These are phyloP conservation scores for Indri indri DNA, from an alignment of 2,113 vertebrate species.

Conservation along the genomic window DNA sequence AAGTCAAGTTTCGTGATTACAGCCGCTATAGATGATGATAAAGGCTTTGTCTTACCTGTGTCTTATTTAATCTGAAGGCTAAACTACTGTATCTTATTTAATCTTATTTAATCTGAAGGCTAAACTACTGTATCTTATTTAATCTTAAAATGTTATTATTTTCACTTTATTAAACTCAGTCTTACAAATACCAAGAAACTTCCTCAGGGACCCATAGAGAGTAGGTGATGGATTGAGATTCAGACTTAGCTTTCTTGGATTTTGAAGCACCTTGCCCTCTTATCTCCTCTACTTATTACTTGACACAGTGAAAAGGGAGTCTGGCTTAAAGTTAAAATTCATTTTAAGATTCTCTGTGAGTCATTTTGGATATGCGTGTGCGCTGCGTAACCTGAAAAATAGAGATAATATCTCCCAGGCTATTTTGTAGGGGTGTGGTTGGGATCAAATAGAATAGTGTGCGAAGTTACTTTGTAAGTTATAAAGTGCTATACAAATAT, in stretches of 20 bases:
- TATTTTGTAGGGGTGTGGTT: background rate
- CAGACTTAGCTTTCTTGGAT: background rate
- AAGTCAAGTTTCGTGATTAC: background rate
- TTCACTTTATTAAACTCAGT: background rate
- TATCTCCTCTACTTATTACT: background rate
- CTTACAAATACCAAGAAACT: background rate
- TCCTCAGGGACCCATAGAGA: background rate
- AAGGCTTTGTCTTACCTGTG: background rate
- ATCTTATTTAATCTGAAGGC: background rate
- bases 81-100: background rate
- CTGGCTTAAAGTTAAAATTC: slow-evolving; percentile 1
- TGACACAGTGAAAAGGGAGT: slow-evolving; percentile 10
- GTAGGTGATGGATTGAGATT: background rate
- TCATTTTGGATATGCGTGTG: background rate
- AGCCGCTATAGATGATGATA: background rate
- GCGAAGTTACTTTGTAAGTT: slow-evolving; percentile 18
- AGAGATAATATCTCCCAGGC: background rate
- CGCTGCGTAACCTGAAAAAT: background rate
- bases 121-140: background rate
- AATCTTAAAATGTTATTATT: background rate
- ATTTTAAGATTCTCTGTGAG: background rate
- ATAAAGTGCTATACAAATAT: background rate
- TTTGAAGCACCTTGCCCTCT: background rate
- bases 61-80: background rate
- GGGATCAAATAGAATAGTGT: background rate